phyloP scores from a whole-genome alignment of 1,140 invertebrate genomes.

The Anthonomus grandis region DNA sequence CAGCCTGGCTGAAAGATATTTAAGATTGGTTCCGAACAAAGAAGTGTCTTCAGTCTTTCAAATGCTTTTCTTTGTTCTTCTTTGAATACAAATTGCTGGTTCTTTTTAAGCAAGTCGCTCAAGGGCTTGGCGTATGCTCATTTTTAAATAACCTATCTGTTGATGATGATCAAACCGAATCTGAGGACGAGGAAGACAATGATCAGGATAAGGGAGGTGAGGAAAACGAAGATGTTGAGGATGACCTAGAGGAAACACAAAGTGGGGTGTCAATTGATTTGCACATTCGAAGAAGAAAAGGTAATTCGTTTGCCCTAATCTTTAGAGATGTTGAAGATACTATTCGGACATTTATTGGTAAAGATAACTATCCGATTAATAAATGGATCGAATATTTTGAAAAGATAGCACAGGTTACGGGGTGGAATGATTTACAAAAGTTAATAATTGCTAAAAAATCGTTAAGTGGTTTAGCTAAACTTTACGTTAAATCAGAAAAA shows the following conservation, averaged over 20 bases:
- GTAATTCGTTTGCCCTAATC: too few species aligned
- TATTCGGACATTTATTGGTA: constrained; percentile 33
- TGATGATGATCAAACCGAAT: too few species aligned
- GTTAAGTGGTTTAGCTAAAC: constrained; percentile 26
- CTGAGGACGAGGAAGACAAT: too few species aligned
- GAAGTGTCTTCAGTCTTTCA: constrained; percentile 19
- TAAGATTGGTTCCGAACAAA: constrained; percentile 40
- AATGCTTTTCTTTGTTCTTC: constrained; percentile 32
- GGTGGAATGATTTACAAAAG: constrained; percentile 35
- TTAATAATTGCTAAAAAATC: constrained; percentile 32
- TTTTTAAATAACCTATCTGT: too few species aligned
- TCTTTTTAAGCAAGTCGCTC: constrained; percentile 26
- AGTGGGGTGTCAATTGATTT: too few species aligned
- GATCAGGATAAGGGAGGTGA: too few species aligned
- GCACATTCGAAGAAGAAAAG: too few species aligned
- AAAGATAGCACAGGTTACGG: constrained; percentile 25
- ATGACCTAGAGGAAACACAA: too few species aligned
- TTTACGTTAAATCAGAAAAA: constrained; percentile 22
- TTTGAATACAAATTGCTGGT: neutral
- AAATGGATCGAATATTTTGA: constrained; percentile 36
- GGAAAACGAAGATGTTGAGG: too few species aligned
- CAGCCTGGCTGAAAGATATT: constrained; percentile 38
- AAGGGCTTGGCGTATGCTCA: constrained; percentile 42
- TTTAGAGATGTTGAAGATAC: too few species aligned
- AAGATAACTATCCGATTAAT: constrained; percentile 16